phyloP scores from a whole-genome alignment of 2,113 vertebrate species.

The Stegastes partitus region DNA sequence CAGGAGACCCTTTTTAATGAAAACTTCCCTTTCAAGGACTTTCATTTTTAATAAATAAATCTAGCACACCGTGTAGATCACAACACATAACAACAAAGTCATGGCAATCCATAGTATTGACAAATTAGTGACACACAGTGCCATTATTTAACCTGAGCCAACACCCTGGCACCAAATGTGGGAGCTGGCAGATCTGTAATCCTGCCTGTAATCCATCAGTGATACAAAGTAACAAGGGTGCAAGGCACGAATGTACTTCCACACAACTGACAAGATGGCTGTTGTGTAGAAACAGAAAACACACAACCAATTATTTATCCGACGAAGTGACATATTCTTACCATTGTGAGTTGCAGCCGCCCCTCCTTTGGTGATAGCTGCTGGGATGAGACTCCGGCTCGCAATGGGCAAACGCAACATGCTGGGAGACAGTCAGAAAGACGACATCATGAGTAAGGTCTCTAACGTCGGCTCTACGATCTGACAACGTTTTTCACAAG shows the following conservation, averaged over 20 bases:
- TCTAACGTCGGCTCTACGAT: neutral
- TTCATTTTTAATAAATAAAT: neutral
- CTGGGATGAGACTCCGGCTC: constrained; percentile 84
- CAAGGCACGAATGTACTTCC: neutral
- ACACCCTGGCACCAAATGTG: constrained; percentile 41
- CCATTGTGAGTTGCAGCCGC: constrained; percentile 78
- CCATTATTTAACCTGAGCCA: constrained; percentile 16
- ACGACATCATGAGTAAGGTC: neutral
- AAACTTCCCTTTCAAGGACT: neutral
- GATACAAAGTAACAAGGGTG: constrained; percentile 19
- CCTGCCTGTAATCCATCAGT: constrained; percentile 59
- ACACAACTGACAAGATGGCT: constrained; percentile 8
- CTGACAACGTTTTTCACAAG: neutral
- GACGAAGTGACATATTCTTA: constrained; percentile 72
- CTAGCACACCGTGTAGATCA: neutral
- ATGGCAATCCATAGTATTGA: neutral
- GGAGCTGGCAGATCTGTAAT: constrained; percentile 59
- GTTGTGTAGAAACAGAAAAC: constrained; percentile 18
- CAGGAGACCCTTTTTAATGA: neutral
- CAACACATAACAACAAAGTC: neutral
- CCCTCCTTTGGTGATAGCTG: constrained; percentile 78
- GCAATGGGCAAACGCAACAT: constrained; percentile 90
- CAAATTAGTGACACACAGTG: neutral
- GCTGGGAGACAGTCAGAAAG: constrained; percentile 72
- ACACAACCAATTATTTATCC: neutral